Evolutionary conservation across 1,140 invertebrate species (phyloP), one percentile per base, ranked within the genome.

Genomic region (Tyrophagus putrescentiae): DNA sequence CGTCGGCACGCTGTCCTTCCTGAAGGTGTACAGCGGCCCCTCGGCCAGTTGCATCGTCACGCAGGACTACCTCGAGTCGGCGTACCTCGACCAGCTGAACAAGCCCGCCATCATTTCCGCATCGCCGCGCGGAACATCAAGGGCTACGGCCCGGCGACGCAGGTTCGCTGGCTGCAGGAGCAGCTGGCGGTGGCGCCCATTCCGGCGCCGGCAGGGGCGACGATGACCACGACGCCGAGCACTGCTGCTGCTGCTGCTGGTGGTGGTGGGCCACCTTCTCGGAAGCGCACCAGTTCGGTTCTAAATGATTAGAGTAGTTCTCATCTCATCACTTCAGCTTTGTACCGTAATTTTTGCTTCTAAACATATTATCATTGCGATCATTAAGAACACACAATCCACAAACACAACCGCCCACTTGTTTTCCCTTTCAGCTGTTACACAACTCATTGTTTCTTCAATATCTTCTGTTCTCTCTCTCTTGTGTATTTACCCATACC

Each of bases 41-140:
- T 81, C 80, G 29, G 92, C 92, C 70, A 84, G 85, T 45, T 98
- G 94, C 74, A 84, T 87, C 28, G 92, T 99, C 18, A 80, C 81
- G 21, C 89, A 90, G 69, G 74, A 79, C 39, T 87, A 85, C 52
- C 76, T 99, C 27, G 77, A 82, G 48, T 83, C 85, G 3, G 95
- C 95, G 32, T 89, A 97, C 71, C 85, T 98, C 36, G 95, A 98
- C 73, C 90, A 84, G 11, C 89, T 88, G 21, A 86, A 85, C 25
- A 99, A 98, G 73, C 91, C 94, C 50, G 95, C 95, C 59, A 97
- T 99, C 68, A 97, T 99, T 99, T 99, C 77, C 80, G 95, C 68
- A 99, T 99, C 73, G 92, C 95, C 44, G 95, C 95, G 39, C 80
- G 87, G 64, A 99, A 99, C 76, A 92, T 97, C 65, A 97, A 98